Base-by-base conservation (phyloP, 2,797 vertebrate species). In the Atherinosoma microstoma region DNA sequence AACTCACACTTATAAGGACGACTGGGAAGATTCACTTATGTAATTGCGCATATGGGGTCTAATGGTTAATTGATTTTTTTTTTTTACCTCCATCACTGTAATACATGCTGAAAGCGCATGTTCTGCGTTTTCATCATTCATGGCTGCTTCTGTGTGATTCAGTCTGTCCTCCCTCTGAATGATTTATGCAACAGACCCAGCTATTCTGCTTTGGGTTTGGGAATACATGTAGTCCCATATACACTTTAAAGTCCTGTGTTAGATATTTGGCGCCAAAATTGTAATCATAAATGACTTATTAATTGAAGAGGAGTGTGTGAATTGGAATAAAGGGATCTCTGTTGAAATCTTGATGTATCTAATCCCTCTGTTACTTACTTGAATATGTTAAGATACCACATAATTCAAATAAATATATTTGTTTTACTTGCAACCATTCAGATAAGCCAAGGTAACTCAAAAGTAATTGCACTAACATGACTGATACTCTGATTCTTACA, bases 41-140 rank as follows among this genome's bases (percentile, higher is more conserved):
- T 76, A 77, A 79, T 49, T 63, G 10, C 32, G 67, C 67, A 76
- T 80, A 75, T 58, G 70, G 34, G 24, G 71, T n/a, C 53, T 74
- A 30, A 81, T 87, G 68, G 81, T 76, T 88, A 79, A 89, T 88
- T 90, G 30, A 88, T 75, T 27, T 42, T 53, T 73, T 27, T 22
- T 54, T 76, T 72, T 80, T 13, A 71, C 45, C 51, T 71, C 66
- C 16, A 6, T 82, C 73, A 70, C 67, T 73, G 38, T 82, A 72
- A 89, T 30, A 72, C 53, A 79, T 73, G 75, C 70, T 85, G 77
- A 85, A 59, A 70, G 75, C 69, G 47, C 20, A 64, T 75, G 62
- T 81, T 40, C 36, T 45, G 22, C 49, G 38, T 73, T 68, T 66
- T 77, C 59, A 81, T 83, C 71, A 70, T 74, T 67, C 47, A 66